phyloP scores from a whole-genome alignment of 2,113 vertebrate species.

The Podocnemis expansa region DNA sequence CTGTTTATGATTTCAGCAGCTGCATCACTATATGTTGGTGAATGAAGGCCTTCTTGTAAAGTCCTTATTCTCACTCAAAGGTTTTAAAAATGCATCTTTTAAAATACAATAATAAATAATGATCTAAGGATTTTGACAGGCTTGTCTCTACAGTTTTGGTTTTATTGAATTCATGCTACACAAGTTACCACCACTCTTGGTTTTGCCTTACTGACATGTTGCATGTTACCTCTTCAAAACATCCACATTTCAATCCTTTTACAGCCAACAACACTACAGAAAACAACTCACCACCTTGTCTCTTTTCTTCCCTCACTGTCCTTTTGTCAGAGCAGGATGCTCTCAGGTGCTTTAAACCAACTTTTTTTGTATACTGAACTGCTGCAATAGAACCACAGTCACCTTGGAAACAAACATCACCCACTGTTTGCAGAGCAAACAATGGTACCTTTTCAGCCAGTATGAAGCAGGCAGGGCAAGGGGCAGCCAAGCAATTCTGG shows the following conservation, averaged over 20 bases:
- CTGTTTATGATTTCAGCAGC: background rate
- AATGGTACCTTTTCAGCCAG: conserved; percentile 92
- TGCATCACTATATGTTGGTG: background rate
- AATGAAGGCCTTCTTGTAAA: background rate
- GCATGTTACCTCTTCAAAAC: background rate
- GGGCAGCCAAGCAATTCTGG: conserved; percentile 81
- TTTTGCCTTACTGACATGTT: conserved; percentile 5
- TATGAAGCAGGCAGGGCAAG: conserved; percentile 83
- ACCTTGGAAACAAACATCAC: conserved; percentile 89
- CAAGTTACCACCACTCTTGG: background rate
- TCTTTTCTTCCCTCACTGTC: background rate
- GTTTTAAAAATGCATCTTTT: background rate
- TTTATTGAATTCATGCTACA: background rate
- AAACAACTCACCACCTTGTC: background rate
- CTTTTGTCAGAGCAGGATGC: conserved; percentile 77
- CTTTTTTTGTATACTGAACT: conserved; percentile 69
- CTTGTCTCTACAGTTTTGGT: rapidly evolving
- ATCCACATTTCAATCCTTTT: background rate
- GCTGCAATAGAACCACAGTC: conserved; percentile 79
- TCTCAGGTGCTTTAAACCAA: conserved; percentile 79
- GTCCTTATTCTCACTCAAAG: background rate
- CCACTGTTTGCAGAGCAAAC: conserved; percentile 95
- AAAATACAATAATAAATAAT: background rate
- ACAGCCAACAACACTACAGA: background rate
- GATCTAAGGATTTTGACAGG: background rate